Conservation (phyloP, 2,113 vertebrate species). For the Chrysochloris asiatica region DNA sequence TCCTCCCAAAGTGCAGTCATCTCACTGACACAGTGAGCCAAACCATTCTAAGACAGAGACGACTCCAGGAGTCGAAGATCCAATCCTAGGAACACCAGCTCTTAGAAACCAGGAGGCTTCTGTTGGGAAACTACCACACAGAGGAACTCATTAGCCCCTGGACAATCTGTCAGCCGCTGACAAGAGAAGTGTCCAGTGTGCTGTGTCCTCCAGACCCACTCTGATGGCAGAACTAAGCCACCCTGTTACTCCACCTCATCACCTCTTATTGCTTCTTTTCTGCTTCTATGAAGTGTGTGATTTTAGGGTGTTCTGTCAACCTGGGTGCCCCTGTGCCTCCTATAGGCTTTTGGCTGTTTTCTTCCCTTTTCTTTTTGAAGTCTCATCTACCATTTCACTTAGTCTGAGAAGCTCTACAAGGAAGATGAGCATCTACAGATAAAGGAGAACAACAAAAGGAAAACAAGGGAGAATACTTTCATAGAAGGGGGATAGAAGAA, state of each 20-base stretch:
- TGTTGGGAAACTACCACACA: neutral
- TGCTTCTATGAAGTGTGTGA: neutral
- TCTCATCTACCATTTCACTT: slow-evolving; percentile 3
- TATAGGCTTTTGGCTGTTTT: neutral
- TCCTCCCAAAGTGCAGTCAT: neutral
- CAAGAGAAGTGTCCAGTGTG: too few species aligned
- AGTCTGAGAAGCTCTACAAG: neutral
- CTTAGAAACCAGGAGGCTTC: neutral
- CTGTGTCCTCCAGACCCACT: neutral
- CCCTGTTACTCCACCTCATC: neutral
- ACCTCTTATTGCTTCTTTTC: neutral
- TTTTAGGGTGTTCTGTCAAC: neutral
- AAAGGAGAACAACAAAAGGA: slow-evolving; percentile 2
- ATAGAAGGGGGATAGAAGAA: neutral
- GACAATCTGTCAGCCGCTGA: neutral
- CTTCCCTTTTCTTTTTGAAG: slow-evolving; percentile 14
- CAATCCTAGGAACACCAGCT: neutral
- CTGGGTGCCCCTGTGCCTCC: neutral
- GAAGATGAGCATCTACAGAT: neutral
- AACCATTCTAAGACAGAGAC: neutral
- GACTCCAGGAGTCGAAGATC: neutral
- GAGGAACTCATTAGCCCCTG: neutral
- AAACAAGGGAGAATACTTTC: neutral
- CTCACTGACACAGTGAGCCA: neutral
- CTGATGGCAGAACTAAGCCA: neutral